Evolutionary conservation across 2,113 vertebrate genomes (phyloP).

Genomic region (Piprites chloris): DNA sequence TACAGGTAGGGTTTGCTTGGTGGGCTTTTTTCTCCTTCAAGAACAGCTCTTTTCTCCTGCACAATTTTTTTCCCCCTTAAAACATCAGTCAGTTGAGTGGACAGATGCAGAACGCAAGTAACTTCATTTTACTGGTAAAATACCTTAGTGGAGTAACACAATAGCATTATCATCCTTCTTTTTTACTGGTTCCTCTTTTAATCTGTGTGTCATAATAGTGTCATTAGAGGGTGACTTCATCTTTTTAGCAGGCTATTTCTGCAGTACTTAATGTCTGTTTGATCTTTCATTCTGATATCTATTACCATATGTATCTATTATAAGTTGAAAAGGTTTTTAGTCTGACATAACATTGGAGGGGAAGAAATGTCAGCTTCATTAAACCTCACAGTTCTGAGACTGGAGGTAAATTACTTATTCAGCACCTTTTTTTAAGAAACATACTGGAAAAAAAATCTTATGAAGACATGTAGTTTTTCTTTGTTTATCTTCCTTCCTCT

Average conservation of each 20-base stretch:
- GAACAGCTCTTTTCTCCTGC: neutral
- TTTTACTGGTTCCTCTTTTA: conserved; percentile 62
- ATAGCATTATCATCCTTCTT: conserved; percentile 50
- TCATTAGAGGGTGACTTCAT: conserved; percentile 67
- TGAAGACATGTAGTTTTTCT: neutral
- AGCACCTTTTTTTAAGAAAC: conserved; percentile 48
- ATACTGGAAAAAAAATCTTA: neutral
- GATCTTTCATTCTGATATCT: conserved; percentile 65
- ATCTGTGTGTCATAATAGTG: conserved; percentile 67
- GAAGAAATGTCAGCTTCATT: conserved; percentile 60
- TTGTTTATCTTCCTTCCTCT: neutral
- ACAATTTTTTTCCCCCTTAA: neutral
- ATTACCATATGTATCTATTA: conserved; percentile 52
- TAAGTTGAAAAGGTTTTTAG: conserved; percentile 64
- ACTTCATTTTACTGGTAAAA: conserved; percentile 56
- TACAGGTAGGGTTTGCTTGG: conserved; percentile 39
- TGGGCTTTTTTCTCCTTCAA: conserved; percentile 39
- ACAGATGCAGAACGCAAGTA: conserved; percentile 12
- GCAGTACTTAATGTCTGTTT: conserved; percentile 59
- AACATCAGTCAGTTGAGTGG: neutral
- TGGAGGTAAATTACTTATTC: conserved; percentile 47
- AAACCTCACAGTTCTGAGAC: conserved; percentile 10
- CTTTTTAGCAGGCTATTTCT: conserved; percentile 61
- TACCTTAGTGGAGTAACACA: conserved; percentile 47
- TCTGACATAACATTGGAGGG: conserved; percentile 50